phyloP scores from a whole-genome alignment of 2,888 invertebrate species.

The Marasmarcha lunaedactyla region DNA sequence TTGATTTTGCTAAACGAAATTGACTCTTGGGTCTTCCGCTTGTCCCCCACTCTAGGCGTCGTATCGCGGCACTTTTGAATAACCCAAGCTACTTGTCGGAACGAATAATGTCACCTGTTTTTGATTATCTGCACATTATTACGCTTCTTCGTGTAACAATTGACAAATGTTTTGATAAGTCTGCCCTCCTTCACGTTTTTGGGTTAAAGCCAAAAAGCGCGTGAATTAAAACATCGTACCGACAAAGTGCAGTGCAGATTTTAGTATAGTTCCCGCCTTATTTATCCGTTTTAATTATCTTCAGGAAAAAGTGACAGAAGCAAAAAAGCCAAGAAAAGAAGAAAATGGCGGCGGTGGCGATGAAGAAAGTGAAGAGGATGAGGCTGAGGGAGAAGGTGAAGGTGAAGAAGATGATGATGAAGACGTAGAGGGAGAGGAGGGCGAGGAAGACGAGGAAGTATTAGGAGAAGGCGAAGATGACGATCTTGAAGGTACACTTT shows the following conservation, averaged over 20 bases:
- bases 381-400: conserved; percentile 72
- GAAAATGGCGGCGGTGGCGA: conserved; percentile 79
- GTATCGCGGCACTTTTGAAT: conserved; percentile 29
- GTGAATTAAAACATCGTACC: background rate
- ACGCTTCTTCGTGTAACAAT: conserved; percentile 18
- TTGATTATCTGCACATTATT: conserved; percentile 40
- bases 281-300: conserved; percentile 13
- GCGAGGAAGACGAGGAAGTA: conserved; percentile 75
- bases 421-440: conserved; percentile 72
- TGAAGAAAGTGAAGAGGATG: conserved; percentile 75
- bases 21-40: conserved; percentile 43
- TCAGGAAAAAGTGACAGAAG: conserved; percentile 80
- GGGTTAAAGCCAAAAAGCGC: background rate
- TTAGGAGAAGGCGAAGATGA: conserved; percentile 74
- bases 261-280: background rate
- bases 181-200: background rate
- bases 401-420: conserved; percentile 74
- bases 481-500: conserved; percentile 73
- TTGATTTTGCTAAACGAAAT: conserved; percentile 46
- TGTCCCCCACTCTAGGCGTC: conserved; percentile 33
- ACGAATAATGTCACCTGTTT: conserved; percentile 58
- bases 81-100: conserved; percentile 60
- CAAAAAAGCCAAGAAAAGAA: conserved; percentile 84
- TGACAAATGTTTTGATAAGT: too few relatives aligned
- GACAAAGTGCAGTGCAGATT: conserved; percentile 16